phyloP scores from a whole-genome alignment of 2,113 vertebrate species.

The Chloroceryle aenea region DNA sequence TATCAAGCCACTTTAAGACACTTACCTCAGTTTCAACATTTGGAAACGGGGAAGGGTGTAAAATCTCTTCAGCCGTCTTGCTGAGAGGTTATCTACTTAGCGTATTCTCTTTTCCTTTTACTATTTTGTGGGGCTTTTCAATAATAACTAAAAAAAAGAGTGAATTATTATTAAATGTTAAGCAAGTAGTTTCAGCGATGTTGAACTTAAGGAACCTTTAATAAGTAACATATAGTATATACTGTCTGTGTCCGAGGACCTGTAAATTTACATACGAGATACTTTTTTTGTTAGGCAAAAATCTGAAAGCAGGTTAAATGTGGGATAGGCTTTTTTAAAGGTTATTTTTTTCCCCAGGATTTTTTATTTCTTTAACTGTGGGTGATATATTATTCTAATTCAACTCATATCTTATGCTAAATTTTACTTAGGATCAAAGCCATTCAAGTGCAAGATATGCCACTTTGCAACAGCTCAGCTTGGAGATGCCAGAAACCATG shows the following conservation, averaged over 20 bases:
- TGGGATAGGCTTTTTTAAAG: constrained; percentile 47
- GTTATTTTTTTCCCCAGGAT: constrained; percentile 43
- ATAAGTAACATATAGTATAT: constrained; percentile 1
- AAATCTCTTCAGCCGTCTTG: background rate
- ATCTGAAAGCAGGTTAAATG: constrained; percentile 64
- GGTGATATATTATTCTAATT: constrained; percentile 74
- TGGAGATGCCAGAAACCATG: constrained; percentile 97
- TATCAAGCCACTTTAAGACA: background rate
- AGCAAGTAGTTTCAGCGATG: background rate
- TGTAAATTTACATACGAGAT: constrained; percentile 30
- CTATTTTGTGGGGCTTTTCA: background rate
- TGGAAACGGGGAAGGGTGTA: background rate
- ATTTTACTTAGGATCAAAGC: constrained; percentile 93
- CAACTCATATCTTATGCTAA: constrained; percentile 77
- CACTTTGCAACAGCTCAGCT: constrained; percentile 98
- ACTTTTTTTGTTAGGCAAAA: constrained; percentile 55
- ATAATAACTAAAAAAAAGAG: background rate
- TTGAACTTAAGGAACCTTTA: constrained; percentile 18
- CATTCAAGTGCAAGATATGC: constrained; percentile 99
- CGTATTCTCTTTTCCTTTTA: constrained; percentile 10
- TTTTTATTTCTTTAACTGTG: constrained; percentile 64
- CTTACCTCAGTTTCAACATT: background rate
- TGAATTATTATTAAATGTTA: constrained; percentile 6
- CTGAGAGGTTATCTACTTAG: background rate
- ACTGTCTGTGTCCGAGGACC: background rate